Evolutionary conservation across 92 coral and sea anemone genomes (phyloP), one percentile per base, ranked within the genome.

Genomic region (Palythoa grandiflora): DNA sequence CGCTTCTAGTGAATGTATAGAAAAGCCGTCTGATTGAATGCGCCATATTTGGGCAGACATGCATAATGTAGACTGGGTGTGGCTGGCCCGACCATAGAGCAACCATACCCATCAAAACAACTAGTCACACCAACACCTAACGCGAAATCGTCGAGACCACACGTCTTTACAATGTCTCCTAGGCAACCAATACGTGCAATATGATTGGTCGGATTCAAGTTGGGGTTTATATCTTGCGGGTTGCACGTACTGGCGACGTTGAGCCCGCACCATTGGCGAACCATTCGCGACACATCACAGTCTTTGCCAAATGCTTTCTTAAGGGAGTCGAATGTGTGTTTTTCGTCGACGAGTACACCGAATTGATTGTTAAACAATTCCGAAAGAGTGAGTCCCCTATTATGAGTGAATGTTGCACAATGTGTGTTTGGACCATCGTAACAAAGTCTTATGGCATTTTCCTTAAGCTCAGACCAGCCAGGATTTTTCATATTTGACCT

Each of bases 61-160:
- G 98, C 96, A 91, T 86, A 95, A 70, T 95, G 98, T 10, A 95
- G 89, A 78, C 89, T 95, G 36, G 91, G 73, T 77, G 98, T 95
- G 91, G 78, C 83, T 10, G 98, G 98, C 51, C 98, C 98, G 50
- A 95, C 98, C 86, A 85, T 93, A 11, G 92, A 53, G 40, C 98
- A 95, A 38, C 98, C 98, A 60, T 95, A 95, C n/a, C 92, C 90
- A 78, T 95, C 98, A 77, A 79, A 95, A 57, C 98, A 95, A 74
- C 98, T 95, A 12, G 96, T 91, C 8, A 95, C 98, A 9, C 98
- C 98, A 21, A 91, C 87, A 20, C 98, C 98, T 51, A 95, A 59
- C 15, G 98, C 98, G 80, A 73, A 95, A 71, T 95, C 98, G 90
- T 95, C 91, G n/a, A 94, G 98, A 9, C 98, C 98, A 71, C 98